Evolutionary conservation across 2,888 invertebrate genomes (phyloP).

Genomic region (Lypha dubia): DNA sequence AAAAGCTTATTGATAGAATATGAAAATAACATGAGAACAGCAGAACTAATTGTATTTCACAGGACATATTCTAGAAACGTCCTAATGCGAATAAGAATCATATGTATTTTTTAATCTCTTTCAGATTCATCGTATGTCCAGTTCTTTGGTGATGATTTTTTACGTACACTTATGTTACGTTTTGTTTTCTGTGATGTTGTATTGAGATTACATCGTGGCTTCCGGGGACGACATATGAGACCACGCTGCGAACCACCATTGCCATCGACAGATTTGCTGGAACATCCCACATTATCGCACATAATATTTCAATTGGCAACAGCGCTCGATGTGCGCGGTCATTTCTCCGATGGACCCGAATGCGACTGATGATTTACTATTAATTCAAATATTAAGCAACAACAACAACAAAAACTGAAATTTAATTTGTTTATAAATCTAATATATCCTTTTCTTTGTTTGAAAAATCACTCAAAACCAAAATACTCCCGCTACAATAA

Average conservation of each 20-base stretch:
- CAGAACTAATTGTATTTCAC: no score
- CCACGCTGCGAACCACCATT: slow-evolving; percentile 93
- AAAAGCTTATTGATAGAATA: no score
- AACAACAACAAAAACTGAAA: background rate
- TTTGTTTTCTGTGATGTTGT: slow-evolving; percentile 97
- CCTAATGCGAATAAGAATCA: background rate
- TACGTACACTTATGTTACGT: slow-evolving; percentile 93
- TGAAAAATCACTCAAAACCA: slow-evolving; percentile 68
- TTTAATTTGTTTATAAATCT: slow-evolving; percentile 55
- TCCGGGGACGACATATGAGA: slow-evolving; percentile 92
- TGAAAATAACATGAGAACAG: no score
- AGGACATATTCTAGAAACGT: no score
- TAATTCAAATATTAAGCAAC: slow-evolving; percentile 3
- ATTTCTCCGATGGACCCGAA: slow-evolving; percentile 83
- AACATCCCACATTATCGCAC: slow-evolving; percentile 91
- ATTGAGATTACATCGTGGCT: slow-evolving; percentile 93
- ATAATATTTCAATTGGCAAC: slow-evolving; percentile 92
- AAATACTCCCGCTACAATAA: slow-evolving; percentile 66
- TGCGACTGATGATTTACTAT: slow-evolving; percentile 83
- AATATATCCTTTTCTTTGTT: slow-evolving; percentile 55
- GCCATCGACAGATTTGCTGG: slow-evolving; percentile 93
- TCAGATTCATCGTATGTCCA: slow-evolving; percentile 89
- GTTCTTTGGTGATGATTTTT: slow-evolving; percentile 97
- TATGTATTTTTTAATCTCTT: slow-evolving; percentile 72
- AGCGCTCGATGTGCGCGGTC: slow-evolving; percentile 90